These are phyloP conservation scores for Drepana falcataria DNA, from an alignment of 2,888 invertebrate species.

Conservation along the genomic window DNA sequence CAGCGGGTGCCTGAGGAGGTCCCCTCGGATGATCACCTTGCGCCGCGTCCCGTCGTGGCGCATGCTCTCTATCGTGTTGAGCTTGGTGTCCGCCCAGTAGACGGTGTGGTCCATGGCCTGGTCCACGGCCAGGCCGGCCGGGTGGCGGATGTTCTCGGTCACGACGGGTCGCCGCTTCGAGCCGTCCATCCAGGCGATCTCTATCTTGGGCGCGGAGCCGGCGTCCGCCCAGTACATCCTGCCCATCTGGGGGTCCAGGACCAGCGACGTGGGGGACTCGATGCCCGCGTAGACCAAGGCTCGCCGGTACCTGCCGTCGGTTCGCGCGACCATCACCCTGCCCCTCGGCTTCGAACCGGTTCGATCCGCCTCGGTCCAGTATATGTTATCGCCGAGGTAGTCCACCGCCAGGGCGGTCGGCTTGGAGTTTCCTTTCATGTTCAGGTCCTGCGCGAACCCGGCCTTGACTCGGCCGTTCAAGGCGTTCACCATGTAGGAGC, in stretches of 20 bases:
- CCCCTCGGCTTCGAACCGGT: constrained; percentile 87
- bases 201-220: constrained; percentile 94
- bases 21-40: constrained; percentile 85
- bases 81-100: constrained; percentile 97
- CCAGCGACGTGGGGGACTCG: constrained; percentile 93
- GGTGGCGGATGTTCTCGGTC: constrained; percentile 89
- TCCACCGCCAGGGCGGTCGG: constrained; percentile 95
- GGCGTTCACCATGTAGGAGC: constrained; percentile 93
- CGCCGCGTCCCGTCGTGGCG: constrained; percentile 88
- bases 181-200: constrained; percentile 98
- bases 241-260: constrained; percentile 91
- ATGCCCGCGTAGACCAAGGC: constrained; percentile 88
- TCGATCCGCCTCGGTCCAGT: constrained; percentile 93
- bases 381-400: constrained; percentile 95
- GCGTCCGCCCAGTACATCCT: constrained; percentile 96
- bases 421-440: constrained; percentile 89
- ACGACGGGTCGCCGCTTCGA: constrained; percentile 90
- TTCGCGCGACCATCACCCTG: constrained; percentile 90
- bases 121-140: constrained; percentile 94
- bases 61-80: constrained; percentile 93
- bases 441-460: constrained; percentile 91
- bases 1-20: constrained; percentile 86
- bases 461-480: constrained; percentile 86
- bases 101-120: constrained; percentile 92
- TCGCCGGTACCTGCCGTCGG: constrained; percentile 92